Evolutionary conservation across 2,888 invertebrate species (phyloP).

Genomic region (Drosophila yooni): DNA sequence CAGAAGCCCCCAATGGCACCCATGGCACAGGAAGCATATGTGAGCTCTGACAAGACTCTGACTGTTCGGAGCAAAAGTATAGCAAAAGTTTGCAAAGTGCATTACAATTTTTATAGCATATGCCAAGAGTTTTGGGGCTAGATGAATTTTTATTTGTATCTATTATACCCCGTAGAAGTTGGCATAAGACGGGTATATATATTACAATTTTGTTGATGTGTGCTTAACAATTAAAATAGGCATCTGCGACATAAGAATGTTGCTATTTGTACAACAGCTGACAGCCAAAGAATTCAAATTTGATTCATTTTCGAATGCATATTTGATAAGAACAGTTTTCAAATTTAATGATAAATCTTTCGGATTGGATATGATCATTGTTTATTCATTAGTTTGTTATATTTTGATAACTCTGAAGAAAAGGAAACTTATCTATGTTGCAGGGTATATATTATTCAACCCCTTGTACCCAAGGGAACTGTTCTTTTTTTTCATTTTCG

Average conservation of each 20-base stretch:
- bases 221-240: background rate
- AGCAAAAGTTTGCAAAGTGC: conserved; percentile 54
- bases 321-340: background rate
- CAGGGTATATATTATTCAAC: background rate
- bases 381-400: background rate
- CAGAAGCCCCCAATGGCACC: conserved; percentile 8
- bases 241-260: background rate
- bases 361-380: background rate
- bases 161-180: conserved; percentile 1
- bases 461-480: background rate
- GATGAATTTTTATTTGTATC: conserved; percentile 47
- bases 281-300: background rate
- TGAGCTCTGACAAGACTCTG: conserved; percentile 43
- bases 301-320: background rate
- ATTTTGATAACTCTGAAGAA: background rate
- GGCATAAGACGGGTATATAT: background rate
- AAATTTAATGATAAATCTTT: too few species aligned
- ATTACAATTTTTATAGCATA: conserved; percentile 45
- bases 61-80: conserved; percentile 27
- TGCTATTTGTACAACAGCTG: background rate
- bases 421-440: background rate
- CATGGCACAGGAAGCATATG: conserved; percentile 7
- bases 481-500: conserved; percentile 4
- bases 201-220: background rate
- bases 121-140: conserved; percentile 40